Conservation (phyloP, 35 echinoderm and acorn worm genomes). For the Apostichopus californicus region DNA sequence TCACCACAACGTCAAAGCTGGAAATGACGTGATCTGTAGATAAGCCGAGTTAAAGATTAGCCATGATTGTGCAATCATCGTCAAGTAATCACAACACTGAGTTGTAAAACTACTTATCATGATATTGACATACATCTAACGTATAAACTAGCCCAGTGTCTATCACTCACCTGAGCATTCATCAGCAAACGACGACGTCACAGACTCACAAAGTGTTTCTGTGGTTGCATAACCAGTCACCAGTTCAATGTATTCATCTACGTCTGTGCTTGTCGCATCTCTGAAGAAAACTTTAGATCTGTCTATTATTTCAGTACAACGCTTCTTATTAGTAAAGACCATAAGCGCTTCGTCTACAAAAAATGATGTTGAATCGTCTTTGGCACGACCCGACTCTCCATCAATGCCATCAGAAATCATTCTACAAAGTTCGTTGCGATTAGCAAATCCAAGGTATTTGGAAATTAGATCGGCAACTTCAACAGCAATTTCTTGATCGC, state of each 20-base stretch:
- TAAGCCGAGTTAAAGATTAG: too few species aligned
- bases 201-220: background rate
- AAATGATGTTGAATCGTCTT: background rate
- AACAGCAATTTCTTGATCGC: too few species aligned
- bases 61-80: too few species aligned
- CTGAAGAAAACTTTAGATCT: background rate
- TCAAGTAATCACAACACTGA: too few species aligned
- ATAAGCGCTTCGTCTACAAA: background rate
- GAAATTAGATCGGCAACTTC: background rate
- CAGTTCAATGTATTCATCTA: background rate
- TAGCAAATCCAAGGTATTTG: background rate
- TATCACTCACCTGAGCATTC: background rate
- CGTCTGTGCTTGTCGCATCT: background rate
- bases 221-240: background rate
- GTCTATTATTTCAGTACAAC: background rate
- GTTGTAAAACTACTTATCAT: too few species aligned
- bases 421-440: background rate
- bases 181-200: background rate
- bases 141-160: too few species aligned
- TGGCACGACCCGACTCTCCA: background rate
- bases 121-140: too few species aligned
- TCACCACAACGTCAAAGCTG: too few species aligned
- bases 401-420: background rate
- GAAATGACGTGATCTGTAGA: too few species aligned
- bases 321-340: background rate